Conservation (phyloP, 2,888 invertebrate genomes). For the Mamestra brassicae region DNA sequence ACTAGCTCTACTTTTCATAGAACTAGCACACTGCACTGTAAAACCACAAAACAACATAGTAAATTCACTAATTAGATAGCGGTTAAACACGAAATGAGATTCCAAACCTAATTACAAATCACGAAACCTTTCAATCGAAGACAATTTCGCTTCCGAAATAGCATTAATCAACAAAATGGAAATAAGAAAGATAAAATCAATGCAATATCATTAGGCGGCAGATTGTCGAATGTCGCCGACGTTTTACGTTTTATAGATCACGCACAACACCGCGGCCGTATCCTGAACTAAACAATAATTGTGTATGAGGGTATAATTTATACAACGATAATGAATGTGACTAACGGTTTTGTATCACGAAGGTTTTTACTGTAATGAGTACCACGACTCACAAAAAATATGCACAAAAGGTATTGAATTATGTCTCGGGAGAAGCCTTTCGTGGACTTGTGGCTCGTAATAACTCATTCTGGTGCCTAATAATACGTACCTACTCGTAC, state of each 20-base stretch:
- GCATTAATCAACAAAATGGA: slow-evolving; percentile 68
- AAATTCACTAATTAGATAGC: slow-evolving; percentile 51
- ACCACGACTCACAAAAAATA: slow-evolving; percentile 77
- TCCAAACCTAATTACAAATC: slow-evolving; percentile 57
- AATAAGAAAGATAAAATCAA: slow-evolving; percentile 72
- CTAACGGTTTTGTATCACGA: slow-evolving; percentile 85
- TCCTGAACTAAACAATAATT: slow-evolving; percentile 81
- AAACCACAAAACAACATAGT: slow-evolving; percentile 39
- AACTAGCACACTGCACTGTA: slow-evolving; percentile 18
- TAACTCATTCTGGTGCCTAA: slow-evolving; percentile 65
- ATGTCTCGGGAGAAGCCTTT: slow-evolving; percentile 75
- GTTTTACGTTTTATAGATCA: slow-evolving; percentile 81
- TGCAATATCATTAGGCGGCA: slow-evolving; percentile 71
- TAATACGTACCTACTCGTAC: slow-evolving; percentile 22
- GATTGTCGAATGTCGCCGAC: slow-evolving; percentile 74
- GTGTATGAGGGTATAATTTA: slow-evolving; percentile 86
- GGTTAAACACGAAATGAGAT: slow-evolving; percentile 53
- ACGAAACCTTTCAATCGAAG: slow-evolving; percentile 62
- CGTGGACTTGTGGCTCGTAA: slow-evolving; percentile 67
- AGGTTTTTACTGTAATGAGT: slow-evolving; percentile 86
- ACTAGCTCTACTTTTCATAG: too few species aligned
- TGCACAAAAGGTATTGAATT: slow-evolving; percentile 82
- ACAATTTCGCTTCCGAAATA: slow-evolving; percentile 58
- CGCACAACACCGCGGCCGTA: slow-evolving; percentile 75
- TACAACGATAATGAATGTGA: slow-evolving; percentile 87